phyloP scores from a whole-genome alignment of 2,888 invertebrate species.

The Epistrophella euchroma region DNA sequence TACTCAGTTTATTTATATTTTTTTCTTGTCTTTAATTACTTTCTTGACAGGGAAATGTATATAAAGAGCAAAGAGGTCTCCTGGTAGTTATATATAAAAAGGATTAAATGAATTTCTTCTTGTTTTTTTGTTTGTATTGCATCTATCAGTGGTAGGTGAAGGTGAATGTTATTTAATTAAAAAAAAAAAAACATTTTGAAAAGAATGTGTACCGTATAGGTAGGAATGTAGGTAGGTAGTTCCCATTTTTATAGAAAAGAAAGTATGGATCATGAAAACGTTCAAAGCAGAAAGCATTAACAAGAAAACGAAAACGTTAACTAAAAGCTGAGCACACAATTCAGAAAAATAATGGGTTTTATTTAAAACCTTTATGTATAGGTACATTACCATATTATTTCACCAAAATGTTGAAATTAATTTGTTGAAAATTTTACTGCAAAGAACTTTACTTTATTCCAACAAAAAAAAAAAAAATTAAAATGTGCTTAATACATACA shows the following conservation, averaged over 20 bases:
- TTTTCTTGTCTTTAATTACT: conserved; percentile 64
- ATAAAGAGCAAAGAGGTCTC: conserved; percentile 16
- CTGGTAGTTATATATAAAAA: conserved; percentile 6
- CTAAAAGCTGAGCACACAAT: too few species aligned
- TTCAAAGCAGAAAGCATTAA: not conserved
- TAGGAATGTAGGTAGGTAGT: not conserved
- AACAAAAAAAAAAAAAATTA: too few species aligned
- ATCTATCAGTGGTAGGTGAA: not conserved
- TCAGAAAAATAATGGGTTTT: too few species aligned
- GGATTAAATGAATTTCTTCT: conserved; percentile 18
- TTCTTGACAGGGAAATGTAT: conserved; percentile 42
- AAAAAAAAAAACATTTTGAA: not conserved
- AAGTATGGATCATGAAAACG: not conserved
- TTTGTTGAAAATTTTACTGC: too few species aligned
- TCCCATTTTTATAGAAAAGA: not conserved
- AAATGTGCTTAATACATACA: too few species aligned
- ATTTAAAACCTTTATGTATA: too few species aligned
- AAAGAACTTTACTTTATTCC: too few species aligned
- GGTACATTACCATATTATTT: too few species aligned
- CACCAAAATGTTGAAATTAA: too few species aligned
- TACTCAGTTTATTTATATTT: conserved; percentile 37
- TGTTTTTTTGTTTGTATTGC: not conserved
- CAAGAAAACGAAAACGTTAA: too few species aligned
- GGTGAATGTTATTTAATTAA: conserved; percentile 13
- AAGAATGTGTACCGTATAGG: not conserved